Evolutionary conservation across 2,797 vertebrate species (phyloP), one percentile per base, ranked within the genome.

Genomic region (Octomys mimax): DNA sequence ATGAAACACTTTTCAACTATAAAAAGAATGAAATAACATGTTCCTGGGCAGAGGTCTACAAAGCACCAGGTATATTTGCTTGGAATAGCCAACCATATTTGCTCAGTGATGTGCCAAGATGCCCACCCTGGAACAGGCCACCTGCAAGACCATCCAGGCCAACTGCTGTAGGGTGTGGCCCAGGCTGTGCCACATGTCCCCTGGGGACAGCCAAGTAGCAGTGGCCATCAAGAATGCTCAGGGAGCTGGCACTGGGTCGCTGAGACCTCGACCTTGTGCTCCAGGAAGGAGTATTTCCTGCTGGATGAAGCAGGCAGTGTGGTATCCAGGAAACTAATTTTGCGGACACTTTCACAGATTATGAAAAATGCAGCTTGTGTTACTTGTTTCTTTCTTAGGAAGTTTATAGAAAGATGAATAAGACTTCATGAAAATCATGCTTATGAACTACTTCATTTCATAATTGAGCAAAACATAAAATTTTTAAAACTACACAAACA

Each of bases 281-380:
- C 49, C 4, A 99, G 99, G 46, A 97, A 98, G 0, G 59, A 98
- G 0, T 0, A 98, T 4, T 99, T 99, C 91, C 99, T 99, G 0
- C 0, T 28, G 9, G 99, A 99, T 97, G 98, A 98, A 2, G 77
- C 99, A 9, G 98, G 96, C 14, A 87, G 98, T 2, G 3, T 97
- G 2, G 97, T 99, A 64, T 33, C 98, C 26, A 98, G 99, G 96
- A 98, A 98, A 98, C 98, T 0, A 81, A 95, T 95, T 98, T 99
- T 96, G 87, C 99, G 93, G 98, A 99, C 57, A 68, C 86, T 31
- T 36, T 70, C 26, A 5, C 2, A 49, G 31, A 70, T 3, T 54
- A 2, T 83, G 14, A 10, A 54, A 77, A 87, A 39, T 36, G 36
- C 21, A 82, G 52, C 68, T 68, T 70, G 7, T 28, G 5, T 66